Evolutionary conservation across 2,797 vertebrate species (phyloP).

Genomic region (Botia almorhae): DNA sequence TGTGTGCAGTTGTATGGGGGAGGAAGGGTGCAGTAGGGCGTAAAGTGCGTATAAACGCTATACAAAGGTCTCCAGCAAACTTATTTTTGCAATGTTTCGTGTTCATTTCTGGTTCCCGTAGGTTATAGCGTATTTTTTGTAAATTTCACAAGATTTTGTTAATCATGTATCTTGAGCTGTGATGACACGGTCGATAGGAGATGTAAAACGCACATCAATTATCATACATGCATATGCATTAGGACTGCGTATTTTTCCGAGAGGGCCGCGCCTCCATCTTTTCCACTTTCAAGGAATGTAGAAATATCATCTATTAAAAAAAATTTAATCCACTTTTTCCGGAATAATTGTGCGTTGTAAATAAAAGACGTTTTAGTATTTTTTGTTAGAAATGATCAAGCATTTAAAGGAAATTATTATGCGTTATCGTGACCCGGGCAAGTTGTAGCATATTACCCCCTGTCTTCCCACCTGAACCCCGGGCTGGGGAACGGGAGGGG

Average conservation of each 20-base stretch:
- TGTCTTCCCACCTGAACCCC: constrained; percentile 74
- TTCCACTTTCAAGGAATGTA: constrained; percentile 59
- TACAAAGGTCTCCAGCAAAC: constrained; percentile 77
- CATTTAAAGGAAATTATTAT: constrained; percentile 50
- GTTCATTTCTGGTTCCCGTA: constrained; percentile 47
- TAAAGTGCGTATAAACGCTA: constrained; percentile 78
- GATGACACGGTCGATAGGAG: constrained; percentile 52
- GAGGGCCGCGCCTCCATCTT: constrained; percentile 75
- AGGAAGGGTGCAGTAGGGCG: constrained; percentile 72
- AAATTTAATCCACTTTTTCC: neutral
- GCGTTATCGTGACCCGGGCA: constrained; percentile 45
- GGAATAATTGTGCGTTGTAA: constrained; percentile 13
- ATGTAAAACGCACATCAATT: constrained; percentile 66
- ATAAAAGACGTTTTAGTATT: neutral
- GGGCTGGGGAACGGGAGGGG: constrained; percentile 45
- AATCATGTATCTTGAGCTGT: constrained; percentile 52
- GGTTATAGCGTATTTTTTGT: constrained; percentile 39
- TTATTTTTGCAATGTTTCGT: constrained; percentile 68
- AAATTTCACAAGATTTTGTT: constrained; percentile 34
- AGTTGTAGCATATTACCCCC: constrained; percentile 64
- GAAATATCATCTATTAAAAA: constrained; percentile 43
- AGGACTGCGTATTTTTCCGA: constrained; percentile 82
- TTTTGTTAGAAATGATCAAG: constrained; percentile 46
- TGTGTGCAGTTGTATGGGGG: constrained; percentile 52
- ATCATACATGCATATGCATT: constrained; percentile 80